Base-by-base conservation (phyloP, 2,888 invertebrate species). In the Oscheius sp. region DNA sequence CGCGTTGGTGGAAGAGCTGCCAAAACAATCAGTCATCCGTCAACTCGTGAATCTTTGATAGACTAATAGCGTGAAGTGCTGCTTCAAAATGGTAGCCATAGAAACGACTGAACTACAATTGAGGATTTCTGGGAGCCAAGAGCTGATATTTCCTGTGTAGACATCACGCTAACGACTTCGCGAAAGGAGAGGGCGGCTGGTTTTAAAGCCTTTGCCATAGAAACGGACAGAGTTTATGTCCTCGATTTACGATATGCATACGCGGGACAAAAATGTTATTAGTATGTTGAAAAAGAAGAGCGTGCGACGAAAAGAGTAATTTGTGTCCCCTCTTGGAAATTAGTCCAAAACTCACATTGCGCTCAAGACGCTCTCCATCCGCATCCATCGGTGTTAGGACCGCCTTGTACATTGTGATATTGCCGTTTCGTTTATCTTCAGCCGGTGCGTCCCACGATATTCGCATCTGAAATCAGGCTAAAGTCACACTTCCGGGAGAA, bases 361-460 rank as follows among this genome's bases (percentile, higher is more conserved):
- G 47, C 57, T 70, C 58, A 21, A 70, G 35, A n/a, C 59, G 57
- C 21, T 79, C 80, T 33, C 76, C 76, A 33, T 77, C 82, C 9
- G 77, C 78, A 66, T 81, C 82, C 83, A 85, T 83, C 37, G 85
- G 79, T n/a, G 84, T 81, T n/a, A 88, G 80, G 55, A 85, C 80
- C 21, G 87, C 93, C 89, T 96, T 95, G 90, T 96, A 99, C 88
- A 94, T 94, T 74, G 93, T 93, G 76, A 99, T 96, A 89, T 94
- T 93, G 0, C 99, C 99, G 90, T 99, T 98, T 68, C 96, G 93
- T 81, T 95, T 93, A 82, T 95, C 94, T 79, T 94, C 92, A 0
- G 93, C 92, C 0, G 98, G 98, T 3, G 90, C 89, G 75, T 90
- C 90, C 91, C 91, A 91, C 65, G 89, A 89, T 76, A 91, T 85